Evolutionary conservation across 2,888 invertebrate species (phyloP), one percentile per base, ranked within the genome.

Genomic region (Yponomeuta cagnagella): DNA sequence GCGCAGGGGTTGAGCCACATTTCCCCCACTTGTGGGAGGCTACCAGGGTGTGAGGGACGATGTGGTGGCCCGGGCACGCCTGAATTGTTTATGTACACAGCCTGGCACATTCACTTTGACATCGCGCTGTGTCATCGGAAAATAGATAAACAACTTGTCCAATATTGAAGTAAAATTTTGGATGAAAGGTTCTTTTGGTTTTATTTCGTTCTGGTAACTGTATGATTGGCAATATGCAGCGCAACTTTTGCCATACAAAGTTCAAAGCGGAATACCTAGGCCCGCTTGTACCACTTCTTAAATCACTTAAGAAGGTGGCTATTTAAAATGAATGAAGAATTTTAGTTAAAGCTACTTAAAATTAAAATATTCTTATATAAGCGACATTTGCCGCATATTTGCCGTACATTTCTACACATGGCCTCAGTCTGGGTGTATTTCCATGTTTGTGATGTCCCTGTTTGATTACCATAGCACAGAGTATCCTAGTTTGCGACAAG

Each of bases 21-120:
- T 33, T 63, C 69, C 33, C 71, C 74, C 76, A 71, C 68, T 66
- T 65, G 63, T 70, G 58, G 72, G 77, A 75, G 74, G 43, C 43
- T 43, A 43, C 8, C 43, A 43, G 43, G 43, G 43, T 43, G 43
- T 43, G 43, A 43, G 68, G 74, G 67, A 70, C 73, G 73, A 74
- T 74, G 75, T 74, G 76, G 73, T 75, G 77, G 52, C 52, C 15
- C 52, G 52, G 77, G 68, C 80, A 79, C 79, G 79, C 78, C 82
- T 80, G 79, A 82, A 83, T 83, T 86, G 87, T 87, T 89, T 89
- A 88, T 87, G 83, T 87, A 85, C 82, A 86, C 83, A 83, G 79
- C 78, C 82, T 79, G 82, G 79, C 82, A 80, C 78, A 83, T 81
- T 80, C 68, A 83, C 84, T 86, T 80, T 83, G 84, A 85, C 83